These are phyloP conservation scores for Thamnaconus septentrionalis DNA, from an alignment of 2,113 vertebrate species.

Conservation along the genomic window DNA sequence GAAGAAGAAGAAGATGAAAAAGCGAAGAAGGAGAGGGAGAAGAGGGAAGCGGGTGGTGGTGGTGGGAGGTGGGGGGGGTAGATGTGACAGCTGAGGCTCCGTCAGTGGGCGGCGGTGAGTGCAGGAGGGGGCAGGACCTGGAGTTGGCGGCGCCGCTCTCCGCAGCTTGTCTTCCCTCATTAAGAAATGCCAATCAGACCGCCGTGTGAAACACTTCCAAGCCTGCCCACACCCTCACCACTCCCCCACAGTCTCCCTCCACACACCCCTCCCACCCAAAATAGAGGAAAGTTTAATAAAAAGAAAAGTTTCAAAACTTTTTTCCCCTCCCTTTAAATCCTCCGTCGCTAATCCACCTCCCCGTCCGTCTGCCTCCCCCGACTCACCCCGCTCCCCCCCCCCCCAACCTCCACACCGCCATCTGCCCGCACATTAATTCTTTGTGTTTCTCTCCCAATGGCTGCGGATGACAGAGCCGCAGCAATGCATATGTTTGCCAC, in stretches of 20 bases:
- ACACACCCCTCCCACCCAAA: slow-evolving; percentile 7
- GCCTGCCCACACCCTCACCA: background rate
- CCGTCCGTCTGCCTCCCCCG: slow-evolving; percentile 41
- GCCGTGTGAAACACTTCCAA: slow-evolving; percentile 64
- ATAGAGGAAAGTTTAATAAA: slow-evolving; percentile 46
- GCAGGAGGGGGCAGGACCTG: slow-evolving; percentile 73
- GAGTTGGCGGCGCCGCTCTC: slow-evolving; percentile 64
- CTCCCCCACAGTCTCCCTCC: too few relatives aligned
- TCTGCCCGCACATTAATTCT: slow-evolving; percentile 74
- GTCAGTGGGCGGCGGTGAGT: slow-evolving; percentile 67
- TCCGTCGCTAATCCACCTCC: slow-evolving; percentile 54
- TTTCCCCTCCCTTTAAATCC: slow-evolving; percentile 32
- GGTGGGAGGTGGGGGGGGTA: slow-evolving; percentile 32
- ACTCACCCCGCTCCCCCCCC: background rate
- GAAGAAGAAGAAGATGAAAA: slow-evolving; percentile 13
- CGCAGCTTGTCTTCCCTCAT: slow-evolving; percentile 73
- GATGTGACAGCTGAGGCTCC: slow-evolving; percentile 71
- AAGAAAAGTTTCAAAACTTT: slow-evolving; percentile 31
- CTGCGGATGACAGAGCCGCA: slow-evolving; percentile 49
- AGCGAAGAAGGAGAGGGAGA: slow-evolving; percentile 3
- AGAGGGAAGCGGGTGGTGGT: background rate
- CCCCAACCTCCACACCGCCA: slow-evolving; percentile 47
- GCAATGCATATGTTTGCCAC: slow-evolving; percentile 59
- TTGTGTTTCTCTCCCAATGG: slow-evolving; percentile 56
- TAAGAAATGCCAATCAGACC: slow-evolving; percentile 71